phyloP scores from a whole-genome alignment of 2,888 invertebrate species.

The Ormyrus labotus region DNA sequence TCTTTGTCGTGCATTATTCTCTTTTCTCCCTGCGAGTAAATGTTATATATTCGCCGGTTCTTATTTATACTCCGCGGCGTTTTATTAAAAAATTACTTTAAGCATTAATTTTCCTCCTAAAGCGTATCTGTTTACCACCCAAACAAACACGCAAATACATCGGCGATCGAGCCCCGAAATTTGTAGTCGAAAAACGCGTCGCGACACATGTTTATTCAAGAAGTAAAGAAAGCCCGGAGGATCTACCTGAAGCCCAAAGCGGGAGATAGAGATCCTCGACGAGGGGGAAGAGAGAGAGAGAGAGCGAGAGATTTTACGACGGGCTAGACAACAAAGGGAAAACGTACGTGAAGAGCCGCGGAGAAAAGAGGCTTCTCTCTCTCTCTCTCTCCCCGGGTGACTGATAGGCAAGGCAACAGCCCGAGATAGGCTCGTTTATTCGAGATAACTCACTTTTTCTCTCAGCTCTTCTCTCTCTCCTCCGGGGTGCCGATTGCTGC shows the following conservation, averaged over 20 bases:
- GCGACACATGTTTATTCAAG: conserved; percentile 1
- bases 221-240: not conserved
- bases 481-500: conserved; percentile 8
- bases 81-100: too few species aligned
- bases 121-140: too few species aligned
- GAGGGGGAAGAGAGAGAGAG: not conserved
- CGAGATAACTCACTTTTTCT: not conserved
- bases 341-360: not conserved
- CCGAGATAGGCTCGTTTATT: conserved; percentile 14
- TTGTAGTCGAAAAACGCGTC: too few species aligned
- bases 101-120: too few species aligned
- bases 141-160: too few species aligned
- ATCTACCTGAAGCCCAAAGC: too few species aligned
- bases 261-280: too few species aligned
- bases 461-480: not conserved
- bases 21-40: not conserved
- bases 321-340: conserved; percentile 28
- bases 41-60: too few species aligned
- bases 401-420: conserved; percentile 11
- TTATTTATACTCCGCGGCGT: too few species aligned
- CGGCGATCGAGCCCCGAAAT: too few species aligned
- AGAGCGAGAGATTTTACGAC: conserved; percentile 21
- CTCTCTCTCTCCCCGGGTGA: too few species aligned
- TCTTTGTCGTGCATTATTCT: not conserved
- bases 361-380: too few species aligned